phyloP scores from a whole-genome alignment of 1,140 invertebrate species.

The Cepaea nemoralis region DNA sequence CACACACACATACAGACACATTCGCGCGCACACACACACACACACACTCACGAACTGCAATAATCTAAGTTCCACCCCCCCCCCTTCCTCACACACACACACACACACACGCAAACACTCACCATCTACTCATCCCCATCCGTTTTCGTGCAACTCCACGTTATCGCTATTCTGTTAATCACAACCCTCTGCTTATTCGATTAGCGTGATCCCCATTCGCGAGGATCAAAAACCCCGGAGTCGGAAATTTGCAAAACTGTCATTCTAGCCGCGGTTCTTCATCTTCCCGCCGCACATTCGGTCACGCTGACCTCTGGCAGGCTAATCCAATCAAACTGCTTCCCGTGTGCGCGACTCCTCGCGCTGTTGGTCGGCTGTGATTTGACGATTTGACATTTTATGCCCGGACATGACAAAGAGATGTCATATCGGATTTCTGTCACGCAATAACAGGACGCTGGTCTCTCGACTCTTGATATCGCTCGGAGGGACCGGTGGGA shows the following conservation, averaged over 20 bases:
- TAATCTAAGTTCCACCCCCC: too few relatives aligned
- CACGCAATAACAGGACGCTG: not conserved
- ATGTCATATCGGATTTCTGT: constrained; percentile 12
- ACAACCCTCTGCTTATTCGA: not conserved
- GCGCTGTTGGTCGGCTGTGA: constrained; percentile 1
- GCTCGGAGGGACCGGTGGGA: too few relatives aligned
- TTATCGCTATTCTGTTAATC: not conserved
- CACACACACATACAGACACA: too few relatives aligned
- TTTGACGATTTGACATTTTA: constrained; percentile 16
- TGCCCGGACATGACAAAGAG: not conserved
- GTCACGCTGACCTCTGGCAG: not conserved
- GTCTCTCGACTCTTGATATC: too few relatives aligned
- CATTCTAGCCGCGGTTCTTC: constrained; percentile 4
- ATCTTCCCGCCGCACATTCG: not conserved
- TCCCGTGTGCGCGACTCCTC: not conserved
- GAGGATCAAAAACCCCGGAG: not conserved
- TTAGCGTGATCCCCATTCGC: not conserved
- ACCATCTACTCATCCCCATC: not conserved
- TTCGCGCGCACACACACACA: too few relatives aligned
- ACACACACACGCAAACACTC: too few relatives aligned
- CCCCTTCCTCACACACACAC: too few relatives aligned
- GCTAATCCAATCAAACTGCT: constrained; percentile 1
- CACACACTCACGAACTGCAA: too few relatives aligned
- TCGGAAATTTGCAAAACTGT: constrained; percentile 10
- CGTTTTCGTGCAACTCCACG: not conserved